Evolutionary conservation across 2,888 invertebrate genomes (phyloP), one percentile per base, ranked within the genome.

Genomic region (Drosophila meridiana): DNA sequence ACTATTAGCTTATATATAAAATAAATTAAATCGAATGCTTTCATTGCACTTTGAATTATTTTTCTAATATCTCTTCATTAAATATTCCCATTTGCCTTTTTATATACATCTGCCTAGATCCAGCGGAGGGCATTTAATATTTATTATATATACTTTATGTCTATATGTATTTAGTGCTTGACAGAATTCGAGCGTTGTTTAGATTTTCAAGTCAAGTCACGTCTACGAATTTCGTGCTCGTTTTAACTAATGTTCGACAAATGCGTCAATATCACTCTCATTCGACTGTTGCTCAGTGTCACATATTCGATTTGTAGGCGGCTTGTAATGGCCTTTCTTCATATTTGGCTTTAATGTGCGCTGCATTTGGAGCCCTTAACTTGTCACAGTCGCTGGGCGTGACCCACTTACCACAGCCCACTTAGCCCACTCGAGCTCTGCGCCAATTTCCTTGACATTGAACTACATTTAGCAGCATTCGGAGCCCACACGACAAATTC

Each of bases 391-490:
- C 40, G 55, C 52, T 64, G 57, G 65, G 57, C 48, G 56, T 83
- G 79, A 82, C 82, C 81, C 67, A 85, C 26, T 72, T 75, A 69
- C 5, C 5, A 4, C 42, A 30, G 30, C 52, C 67, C 72, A 72
- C 76, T 38, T 52, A 42, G 48, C 20, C 50, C 42, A 66, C 52
- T 52, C 20, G 45, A 14, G 30, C n/a, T 69, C 26, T 20, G 30
- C 58, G 69, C 13, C 1, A 72, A 70, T 75, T 85, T 85, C 89
- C 89, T 76, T 85, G 85, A 89, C 85, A 87, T 89, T 85, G 85
- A 89, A 89, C 89, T 72, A 87, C 79, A 79, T 89, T 83, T 59
- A 58, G 57, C 50, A 38, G 56, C 45, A 52, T 30, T 59, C 40
- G 47, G 32, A 69, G 30, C 79, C 74, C 65, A 74, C 65, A 60